phyloP scores from a whole-genome alignment of 2,113 vertebrate species.

The Brienomyrus brachyistius region DNA sequence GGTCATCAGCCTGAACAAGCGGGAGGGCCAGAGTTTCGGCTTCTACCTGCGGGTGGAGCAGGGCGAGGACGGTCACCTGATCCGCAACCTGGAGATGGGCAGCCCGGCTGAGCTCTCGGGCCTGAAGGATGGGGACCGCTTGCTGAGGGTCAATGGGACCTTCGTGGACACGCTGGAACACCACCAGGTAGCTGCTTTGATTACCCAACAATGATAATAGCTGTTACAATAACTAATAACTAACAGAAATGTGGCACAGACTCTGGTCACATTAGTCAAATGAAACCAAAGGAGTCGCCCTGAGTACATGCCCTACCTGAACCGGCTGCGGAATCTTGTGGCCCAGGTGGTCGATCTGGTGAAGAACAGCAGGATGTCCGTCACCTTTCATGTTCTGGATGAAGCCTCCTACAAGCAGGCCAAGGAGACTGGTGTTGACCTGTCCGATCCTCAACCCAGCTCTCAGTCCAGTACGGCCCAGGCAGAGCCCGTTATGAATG shows the following conservation, averaged over 20 bases:
- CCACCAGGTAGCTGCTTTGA: constrained; percentile 58
- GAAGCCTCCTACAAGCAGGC: constrained; percentile 69
- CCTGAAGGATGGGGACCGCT: constrained; percentile 82
- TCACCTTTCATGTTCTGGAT: constrained; percentile 76
- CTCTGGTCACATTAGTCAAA: background rate
- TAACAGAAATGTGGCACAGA: background rate
- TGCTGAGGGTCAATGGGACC: constrained; percentile 75
- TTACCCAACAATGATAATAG: background rate
- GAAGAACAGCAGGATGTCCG: constrained; percentile 63
- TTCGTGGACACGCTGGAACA: constrained; percentile 80
- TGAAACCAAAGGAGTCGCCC: background rate
- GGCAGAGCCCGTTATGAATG: constrained; percentile 38
- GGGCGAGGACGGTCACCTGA: constrained; percentile 72
- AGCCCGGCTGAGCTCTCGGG: constrained; percentile 77
- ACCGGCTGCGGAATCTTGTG: background rate
- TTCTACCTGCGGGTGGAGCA: constrained; percentile 82
- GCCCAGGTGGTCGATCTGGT: constrained; percentile 78
- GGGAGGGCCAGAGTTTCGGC: constrained; percentile 67
- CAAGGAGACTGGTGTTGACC: constrained; percentile 55
- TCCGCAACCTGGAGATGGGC: constrained; percentile 70
- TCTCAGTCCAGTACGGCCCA: constrained; percentile 24
- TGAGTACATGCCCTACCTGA: background rate
- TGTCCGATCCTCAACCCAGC: constrained; percentile 41
- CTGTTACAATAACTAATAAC: background rate
- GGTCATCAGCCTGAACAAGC: constrained; percentile 74